A percentile compares a stretch with the other conserved stretches of the same genome.
Evolutionary conservation across 2,888 invertebrate species (phyloP).

Genomic region (Biston stratarius): DNA sequence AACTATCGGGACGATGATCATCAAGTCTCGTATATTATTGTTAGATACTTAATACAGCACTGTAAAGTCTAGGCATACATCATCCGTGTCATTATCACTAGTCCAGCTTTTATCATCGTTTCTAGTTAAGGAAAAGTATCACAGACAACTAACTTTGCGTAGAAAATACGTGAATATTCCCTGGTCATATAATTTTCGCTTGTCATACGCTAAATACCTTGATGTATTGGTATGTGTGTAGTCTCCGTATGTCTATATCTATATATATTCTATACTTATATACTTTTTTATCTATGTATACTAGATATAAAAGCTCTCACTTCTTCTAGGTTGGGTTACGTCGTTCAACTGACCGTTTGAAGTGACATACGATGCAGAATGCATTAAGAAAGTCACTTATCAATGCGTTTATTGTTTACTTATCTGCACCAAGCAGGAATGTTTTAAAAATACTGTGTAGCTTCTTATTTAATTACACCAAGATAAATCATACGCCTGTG

Average conservation of each 20-base stretch:
- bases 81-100: neutral
- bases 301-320: constrained; percentile 1
- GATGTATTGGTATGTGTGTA: no score
- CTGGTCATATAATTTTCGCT: no score
- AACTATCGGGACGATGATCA: no score
- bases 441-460: constrained; percentile 10
- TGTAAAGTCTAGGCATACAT: neutral
- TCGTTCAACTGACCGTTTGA: neutral
- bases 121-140: neutral
- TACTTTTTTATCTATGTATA: no score
- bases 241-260: no score
- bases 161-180: no score
- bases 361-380: constrained; percentile 6
- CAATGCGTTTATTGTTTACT: neutral
- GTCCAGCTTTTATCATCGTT: neutral
- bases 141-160: no score
- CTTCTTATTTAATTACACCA: constrained; percentile 35
- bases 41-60: neutral
- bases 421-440: neutral
- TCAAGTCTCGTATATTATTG: neutral
- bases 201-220: no score
- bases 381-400: neutral
- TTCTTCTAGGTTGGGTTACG: constrained; percentile 22
- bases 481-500: constrained; percentile 36
- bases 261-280: no score